Evolutionary conservation across 2,113 vertebrate species (phyloP).

Genomic region (Perognathus longimembris): DNA sequence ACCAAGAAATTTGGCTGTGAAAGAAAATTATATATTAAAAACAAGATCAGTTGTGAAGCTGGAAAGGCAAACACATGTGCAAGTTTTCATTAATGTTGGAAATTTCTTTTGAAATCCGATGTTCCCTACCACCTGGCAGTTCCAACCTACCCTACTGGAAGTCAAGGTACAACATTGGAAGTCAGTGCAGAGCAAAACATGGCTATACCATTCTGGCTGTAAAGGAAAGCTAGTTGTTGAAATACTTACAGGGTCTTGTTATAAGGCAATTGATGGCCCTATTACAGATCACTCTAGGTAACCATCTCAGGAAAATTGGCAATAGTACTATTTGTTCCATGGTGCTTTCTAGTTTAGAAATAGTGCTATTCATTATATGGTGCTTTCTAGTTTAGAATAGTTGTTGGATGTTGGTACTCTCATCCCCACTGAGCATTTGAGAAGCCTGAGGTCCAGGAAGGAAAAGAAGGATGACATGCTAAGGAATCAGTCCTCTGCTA

Average conservation of each 20-base stretch:
- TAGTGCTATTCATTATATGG: background rate
- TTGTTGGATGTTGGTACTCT: background rate
- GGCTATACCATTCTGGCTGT: background rate
- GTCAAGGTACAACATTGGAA: background rate
- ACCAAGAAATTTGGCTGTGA: constrained; percentile 90
- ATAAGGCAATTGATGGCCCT: background rate
- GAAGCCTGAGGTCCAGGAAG: background rate
- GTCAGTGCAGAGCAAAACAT: background rate
- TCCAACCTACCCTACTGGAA: background rate
- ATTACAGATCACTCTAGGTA: background rate
- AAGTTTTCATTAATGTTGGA: background rate
- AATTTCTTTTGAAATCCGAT: background rate
- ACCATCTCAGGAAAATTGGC: background rate
- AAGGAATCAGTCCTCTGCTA: background rate
- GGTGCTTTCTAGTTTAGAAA: background rate
- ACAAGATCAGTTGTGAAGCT: constrained; percentile 7
- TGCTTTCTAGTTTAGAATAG: background rate
- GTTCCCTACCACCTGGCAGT: accelerated
- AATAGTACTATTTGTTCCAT: background rate
- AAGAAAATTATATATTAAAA: constrained; percentile 15
- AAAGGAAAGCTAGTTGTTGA: background rate
- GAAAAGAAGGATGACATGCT: background rate
- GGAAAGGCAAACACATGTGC: background rate
- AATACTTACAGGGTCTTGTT: background rate
- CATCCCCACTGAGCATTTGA: background rate